Conservation (phyloP, 92 coral and sea anemone genomes). For the Epizoanthus rinbou region DNA sequence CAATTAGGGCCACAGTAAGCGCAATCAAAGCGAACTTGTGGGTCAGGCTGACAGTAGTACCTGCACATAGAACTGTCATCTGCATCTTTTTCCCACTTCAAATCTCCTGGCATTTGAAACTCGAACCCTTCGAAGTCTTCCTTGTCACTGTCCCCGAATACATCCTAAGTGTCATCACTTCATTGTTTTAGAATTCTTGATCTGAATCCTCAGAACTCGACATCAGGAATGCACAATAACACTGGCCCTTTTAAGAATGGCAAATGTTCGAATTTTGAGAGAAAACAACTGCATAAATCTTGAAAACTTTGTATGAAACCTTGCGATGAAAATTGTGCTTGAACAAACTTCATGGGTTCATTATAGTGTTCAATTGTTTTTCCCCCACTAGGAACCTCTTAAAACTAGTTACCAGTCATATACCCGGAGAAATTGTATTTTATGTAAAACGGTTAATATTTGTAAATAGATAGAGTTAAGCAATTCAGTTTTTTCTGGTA, state of each 20-base stretch:
- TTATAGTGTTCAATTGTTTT: neutral
- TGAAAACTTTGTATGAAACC: neutral
- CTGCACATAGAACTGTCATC: slow-evolving; percentile 27
- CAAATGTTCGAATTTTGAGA: neutral
- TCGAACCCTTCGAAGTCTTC: slow-evolving; percentile 52
- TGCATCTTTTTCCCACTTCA: slow-evolving; percentile 39
- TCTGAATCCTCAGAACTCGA: slow-evolving; percentile 4
- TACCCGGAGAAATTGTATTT: slow-evolving; percentile 12
- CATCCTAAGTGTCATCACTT: slow-evolving; percentile 31
- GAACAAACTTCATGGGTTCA: neutral
- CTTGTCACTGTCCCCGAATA: slow-evolving; percentile 45
- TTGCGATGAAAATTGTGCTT: neutral
- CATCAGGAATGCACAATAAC: slow-evolving; percentile 17
- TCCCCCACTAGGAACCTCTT: slow-evolving; percentile 11
- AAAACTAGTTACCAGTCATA: neutral
- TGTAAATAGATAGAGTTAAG: too few species aligned
- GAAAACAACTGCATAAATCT: slow-evolving; percentile 18
- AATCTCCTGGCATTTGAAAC: slow-evolving; percentile 39
- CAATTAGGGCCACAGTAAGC: slow-evolving; percentile 48
- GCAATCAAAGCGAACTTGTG: slow-evolving; percentile 24
- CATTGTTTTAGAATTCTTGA: neutral
- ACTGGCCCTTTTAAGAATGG: slow-evolving; percentile 12
- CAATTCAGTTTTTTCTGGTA: too few species aligned
- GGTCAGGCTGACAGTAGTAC: slow-evolving; percentile 37
- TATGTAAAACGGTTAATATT: too few species aligned